These are phyloP conservation scores for Lagopus muta DNA, from an alignment of 2,113 vertebrate genomes.

Conservation along the genomic window DNA sequence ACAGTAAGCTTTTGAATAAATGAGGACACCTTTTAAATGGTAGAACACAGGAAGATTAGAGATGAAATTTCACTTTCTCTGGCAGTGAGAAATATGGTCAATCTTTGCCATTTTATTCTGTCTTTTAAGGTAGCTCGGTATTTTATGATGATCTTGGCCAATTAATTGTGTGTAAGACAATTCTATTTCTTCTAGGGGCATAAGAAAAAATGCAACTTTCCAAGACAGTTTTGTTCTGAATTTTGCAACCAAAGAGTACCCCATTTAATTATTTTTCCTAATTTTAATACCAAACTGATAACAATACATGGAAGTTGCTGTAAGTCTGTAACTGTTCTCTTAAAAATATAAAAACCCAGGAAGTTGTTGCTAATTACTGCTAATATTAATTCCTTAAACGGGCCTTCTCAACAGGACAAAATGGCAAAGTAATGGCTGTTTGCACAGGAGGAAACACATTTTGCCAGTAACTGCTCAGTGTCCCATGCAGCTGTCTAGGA, in stretches of 20 bases:
- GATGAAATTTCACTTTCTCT: neutral
- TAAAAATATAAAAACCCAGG: neutral
- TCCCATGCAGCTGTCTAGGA: neutral
- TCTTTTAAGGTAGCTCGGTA: neutral
- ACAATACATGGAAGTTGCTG: neutral
- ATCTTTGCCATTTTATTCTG: neutral
- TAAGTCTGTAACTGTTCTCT: neutral
- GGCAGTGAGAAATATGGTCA: neutral
- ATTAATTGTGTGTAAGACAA: neutral
- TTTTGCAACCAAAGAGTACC: neutral
- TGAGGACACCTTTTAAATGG: neutral
- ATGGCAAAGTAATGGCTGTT: neutral
- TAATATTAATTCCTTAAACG: neutral
- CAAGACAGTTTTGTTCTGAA: neutral
- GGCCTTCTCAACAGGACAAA: neutral
- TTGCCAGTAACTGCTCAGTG: neutral
- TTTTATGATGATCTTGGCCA: neutral
- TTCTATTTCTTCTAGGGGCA: neutral
- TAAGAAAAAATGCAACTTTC: neutral
- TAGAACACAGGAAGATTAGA: neutral
- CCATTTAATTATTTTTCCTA: neutral
- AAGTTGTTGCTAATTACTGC: neutral
- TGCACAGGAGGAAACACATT: neutral
- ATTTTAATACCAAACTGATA: neutral
- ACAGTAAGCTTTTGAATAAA: constrained; percentile 14